phyloP scores from a whole-genome alignment of 2,797 vertebrate genomes.

The Denticeps clupeoides region DNA sequence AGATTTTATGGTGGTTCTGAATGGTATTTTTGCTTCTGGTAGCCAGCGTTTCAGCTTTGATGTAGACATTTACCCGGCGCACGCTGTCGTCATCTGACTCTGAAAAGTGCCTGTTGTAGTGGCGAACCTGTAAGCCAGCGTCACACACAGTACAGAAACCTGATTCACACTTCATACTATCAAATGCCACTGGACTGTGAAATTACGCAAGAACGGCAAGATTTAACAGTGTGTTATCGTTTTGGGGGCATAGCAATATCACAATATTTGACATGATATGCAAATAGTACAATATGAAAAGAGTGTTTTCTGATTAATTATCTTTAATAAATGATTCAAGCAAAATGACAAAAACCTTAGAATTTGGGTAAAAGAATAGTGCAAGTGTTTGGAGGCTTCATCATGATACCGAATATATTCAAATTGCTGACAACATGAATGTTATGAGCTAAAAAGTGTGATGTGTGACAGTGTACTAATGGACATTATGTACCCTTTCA shows the following conservation, averaged over 20 bases:
- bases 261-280: no score
- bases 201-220: neutral
- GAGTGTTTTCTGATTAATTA: no score
- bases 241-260: no score
- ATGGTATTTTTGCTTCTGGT: conserved; percentile 2
- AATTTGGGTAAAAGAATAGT: no score
- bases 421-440: no score
- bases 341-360: no score
- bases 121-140: conserved; percentile 59
- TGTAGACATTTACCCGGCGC: conserved; percentile 85
- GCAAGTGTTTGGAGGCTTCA: no score
- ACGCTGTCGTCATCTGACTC: conserved; percentile 95
- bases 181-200: neutral
- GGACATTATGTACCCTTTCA: conserved; percentile 58
- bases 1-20: neutral
- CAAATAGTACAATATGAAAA: no score
- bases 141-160: conserved; percentile 16
- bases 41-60: no score
- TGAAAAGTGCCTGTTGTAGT: conserved; percentile 58
- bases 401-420: no score
- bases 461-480: neutral
- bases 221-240: no score
- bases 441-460: neutral
- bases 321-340: no score
- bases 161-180: neutral